A percentile compares a stretch with the other conserved stretches of the same genome.
phyloP scores from a whole-genome alignment of 1,140 invertebrate species.

The Drosophila fuyamai region DNA sequence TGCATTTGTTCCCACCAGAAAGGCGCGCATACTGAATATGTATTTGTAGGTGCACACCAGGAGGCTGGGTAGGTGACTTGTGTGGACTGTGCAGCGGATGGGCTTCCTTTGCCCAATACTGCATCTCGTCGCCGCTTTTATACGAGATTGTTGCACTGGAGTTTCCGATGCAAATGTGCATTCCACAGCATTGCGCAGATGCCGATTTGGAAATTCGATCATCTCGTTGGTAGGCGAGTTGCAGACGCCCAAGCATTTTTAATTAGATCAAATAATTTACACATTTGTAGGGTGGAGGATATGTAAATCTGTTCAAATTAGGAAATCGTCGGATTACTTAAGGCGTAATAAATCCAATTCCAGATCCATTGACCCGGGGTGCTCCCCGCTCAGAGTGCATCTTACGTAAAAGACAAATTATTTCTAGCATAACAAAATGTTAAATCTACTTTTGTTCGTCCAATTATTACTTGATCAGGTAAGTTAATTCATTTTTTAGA shows the following conservation, averaged over 20 bases:
- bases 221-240: slow-evolving; percentile 23
- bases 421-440: too few species aligned
- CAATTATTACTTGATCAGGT: too few species aligned
- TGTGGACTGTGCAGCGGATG: slow-evolving; percentile 50
- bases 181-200: slow-evolving; percentile 26
- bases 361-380: too few species aligned
- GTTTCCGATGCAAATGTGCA: slow-evolving; percentile 38
- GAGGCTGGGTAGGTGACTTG: slow-evolving; percentile 12
- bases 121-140: slow-evolving; percentile 51
- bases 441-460: too few species aligned
- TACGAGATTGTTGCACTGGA: slow-evolving; percentile 21
- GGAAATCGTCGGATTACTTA: slow-evolving; percentile 5
- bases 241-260: slow-evolving; percentile 51
- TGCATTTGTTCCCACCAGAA: slow-evolving; percentile 51
- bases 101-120: slow-evolving; percentile 58
- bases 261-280: slow-evolving; percentile 61
- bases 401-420: too few species aligned
- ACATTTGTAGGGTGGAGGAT: slow-evolving; percentile 40
- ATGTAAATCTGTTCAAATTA: slow-evolving; percentile 69
- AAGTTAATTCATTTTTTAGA: too few species aligned
- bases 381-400: too few species aligned
- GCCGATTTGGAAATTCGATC: slow-evolving; percentile 38
- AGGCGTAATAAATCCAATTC: slow-evolving; percentile 26
- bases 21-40: slow-evolving; percentile 66
- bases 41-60: slow-evolving; percentile 21